Base-by-base conservation (phyloP, 1,140 invertebrate species). In the Vanessa tameamea region DNA sequence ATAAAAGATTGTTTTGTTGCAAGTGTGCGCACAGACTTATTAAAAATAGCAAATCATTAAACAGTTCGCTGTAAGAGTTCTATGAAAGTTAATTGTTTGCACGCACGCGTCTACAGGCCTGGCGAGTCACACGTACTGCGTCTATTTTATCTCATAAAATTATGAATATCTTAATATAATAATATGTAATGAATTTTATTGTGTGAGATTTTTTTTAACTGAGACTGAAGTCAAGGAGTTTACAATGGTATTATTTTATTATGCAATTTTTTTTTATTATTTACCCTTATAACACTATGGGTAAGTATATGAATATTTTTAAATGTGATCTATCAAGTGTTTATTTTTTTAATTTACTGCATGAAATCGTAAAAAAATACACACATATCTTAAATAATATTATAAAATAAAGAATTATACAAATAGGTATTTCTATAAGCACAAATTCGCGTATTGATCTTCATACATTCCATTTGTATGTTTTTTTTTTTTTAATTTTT, bases 1-100 rank as follows among this genome's bases (percentile, higher is more conserved):
- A 57, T 57, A 69, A 20, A 13, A 69, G 15, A 53, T 69, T 69
- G 72, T 31, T 64, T 64, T 23, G 26, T 63, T 16, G n/a, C 31
- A 37, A 5, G 31, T 57, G 23, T 23, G 9, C 11, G 23, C 53
- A 57, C 13, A 57, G 13, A 61, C 23, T 48, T 37, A n/a, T 59
- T 47, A 59, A 69, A 51, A 23, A 57, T 23, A 23, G 53, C 26
- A 23, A 13, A 23, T 57, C 20, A 53, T 70, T 63, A 63, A 9
- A 55, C n/a, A 43, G 2, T 43, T 68, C 63, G 15, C 23, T 57
- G 15, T 55, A 55, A 26, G 53, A 57, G 8, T 57, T 57, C 16
- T 23, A 53, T 53, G 50, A 53, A 53, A 16, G 20, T 53, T 59
- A 15, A 9, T 69, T n/a, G 16, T 50, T 50, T 23, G 8, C 20